phyloP scores from a whole-genome alignment of 1,140 invertebrate genomes.

The Drosophila watanabei region DNA sequence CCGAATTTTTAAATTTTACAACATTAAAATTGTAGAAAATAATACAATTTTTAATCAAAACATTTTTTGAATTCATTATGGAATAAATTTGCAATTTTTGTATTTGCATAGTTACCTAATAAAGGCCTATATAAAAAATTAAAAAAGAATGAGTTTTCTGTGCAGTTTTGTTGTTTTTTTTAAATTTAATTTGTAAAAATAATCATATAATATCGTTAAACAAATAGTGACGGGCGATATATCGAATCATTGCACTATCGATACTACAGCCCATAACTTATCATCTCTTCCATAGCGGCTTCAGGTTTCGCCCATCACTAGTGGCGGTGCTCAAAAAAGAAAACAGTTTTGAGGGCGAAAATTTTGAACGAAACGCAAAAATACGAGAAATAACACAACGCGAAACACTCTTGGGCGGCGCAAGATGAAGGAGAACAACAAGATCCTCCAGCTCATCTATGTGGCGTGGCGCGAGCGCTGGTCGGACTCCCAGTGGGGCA shows the following conservation, averaged over 20 bases:
- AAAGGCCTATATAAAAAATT: too few species aligned
- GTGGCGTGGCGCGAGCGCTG: conserved; percentile 96
- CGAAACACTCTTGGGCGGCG: not conserved
- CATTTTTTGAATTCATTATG: too few species aligned
- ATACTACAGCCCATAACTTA: not conserved
- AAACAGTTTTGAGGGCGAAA: conserved; percentile 9
- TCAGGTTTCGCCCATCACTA: conserved; percentile 23
- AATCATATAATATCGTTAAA: too few species aligned
- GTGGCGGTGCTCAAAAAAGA: conserved; percentile 29
- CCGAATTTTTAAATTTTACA: too few species aligned
- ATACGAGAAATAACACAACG: not conserved
- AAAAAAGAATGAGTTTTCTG: too few species aligned
- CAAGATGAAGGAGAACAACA: conserved; percentile 76
- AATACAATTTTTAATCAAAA: too few species aligned
- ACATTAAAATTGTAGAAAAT: too few species aligned
- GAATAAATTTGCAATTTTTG: too few species aligned
- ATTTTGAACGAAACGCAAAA: conserved; percentile 27
- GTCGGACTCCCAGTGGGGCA: conserved; percentile 98
- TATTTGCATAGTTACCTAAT: too few species aligned
- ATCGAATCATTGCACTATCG: not conserved
- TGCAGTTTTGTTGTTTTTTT: too few species aligned
- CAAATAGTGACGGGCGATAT: not conserved
- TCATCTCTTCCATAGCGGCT: not conserved
- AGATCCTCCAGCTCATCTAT: conserved; percentile 75
- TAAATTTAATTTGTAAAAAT: too few species aligned